Base-by-base conservation (phyloP, 2,888 invertebrate species). In the Thera britannica region DNA sequence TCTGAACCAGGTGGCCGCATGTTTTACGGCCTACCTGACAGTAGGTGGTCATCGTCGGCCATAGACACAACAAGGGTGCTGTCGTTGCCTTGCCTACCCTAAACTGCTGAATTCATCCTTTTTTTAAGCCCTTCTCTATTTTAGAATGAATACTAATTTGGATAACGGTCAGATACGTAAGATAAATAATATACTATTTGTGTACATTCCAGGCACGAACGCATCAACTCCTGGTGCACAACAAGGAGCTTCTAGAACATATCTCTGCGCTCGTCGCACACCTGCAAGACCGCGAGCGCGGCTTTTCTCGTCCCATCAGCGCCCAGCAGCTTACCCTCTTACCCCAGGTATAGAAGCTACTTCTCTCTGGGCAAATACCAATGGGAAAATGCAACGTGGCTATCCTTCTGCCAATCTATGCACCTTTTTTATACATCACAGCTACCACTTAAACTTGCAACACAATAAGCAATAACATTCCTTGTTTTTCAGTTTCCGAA, bases 171-270 rank as follows among this genome's bases (percentile, higher is more conserved):
- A 44, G 44, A 7, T 5, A 6, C 38, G 44, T 44, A 7, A 2
- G 7, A 7, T 7, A 8, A 44, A 7, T 8, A 7, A 44, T 52
- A 34, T 35, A 34, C 44, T 8, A 38, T 46, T 6, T 4, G 2
- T 51, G 4, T 49, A 35, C 56, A 2, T 83, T 87, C 23, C 86
- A 95, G 95, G 94, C 98, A 12, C 95, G 98, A 76, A 98, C 98
- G 5, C 98, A 99, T 86, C 99, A 99, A 89, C 94, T 99, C 70
- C 92, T 99, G 77, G 96, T 98, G 62, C 98, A 99, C 86, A 99
- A 99, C 92, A 97, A 98, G 78, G 99, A 99, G 88, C 92, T 99
- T 57, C 92, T 99, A 75, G 98, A 99, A 83, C 99, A 99, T 88
- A 97, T 99, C 81, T 97, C 98, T 55, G 97, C 97, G 9, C 93